Percentiles rank a stretch among this genome's conserved stretches.
These are phyloP conservation scores for Stratiolaelaps scimitus DNA, from an alignment of 1,140 invertebrate species.

Conservation along the genomic window DNA sequence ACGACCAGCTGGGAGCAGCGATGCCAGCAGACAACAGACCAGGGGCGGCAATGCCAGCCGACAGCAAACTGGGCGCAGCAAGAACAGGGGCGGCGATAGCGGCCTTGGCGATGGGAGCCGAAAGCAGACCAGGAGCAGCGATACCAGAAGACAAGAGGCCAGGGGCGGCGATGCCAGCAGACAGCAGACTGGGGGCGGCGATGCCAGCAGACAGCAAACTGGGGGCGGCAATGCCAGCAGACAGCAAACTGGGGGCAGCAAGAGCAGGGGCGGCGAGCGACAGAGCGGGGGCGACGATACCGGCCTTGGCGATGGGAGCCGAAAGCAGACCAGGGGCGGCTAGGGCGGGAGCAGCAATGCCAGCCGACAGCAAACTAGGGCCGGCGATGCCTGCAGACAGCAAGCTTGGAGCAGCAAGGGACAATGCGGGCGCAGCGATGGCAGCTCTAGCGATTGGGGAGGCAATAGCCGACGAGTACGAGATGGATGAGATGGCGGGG, in stretches of 20 bases:
- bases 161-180: slow-evolving; percentile 4
- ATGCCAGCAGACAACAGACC: background rate
- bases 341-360: slow-evolving; percentile 6
- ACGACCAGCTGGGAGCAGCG: background rate
- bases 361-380: no score
- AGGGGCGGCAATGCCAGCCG: background rate
- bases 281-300: background rate
- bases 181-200: background rate
- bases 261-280: background rate
- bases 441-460: background rate
- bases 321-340: no score
- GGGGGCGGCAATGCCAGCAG: background rate
- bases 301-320: background rate
- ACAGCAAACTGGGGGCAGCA: background rate
- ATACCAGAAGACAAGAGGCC: no score
- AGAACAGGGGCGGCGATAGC: background rate
- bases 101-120: background rate
- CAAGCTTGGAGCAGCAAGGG: background rate
- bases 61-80: background rate
- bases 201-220: background rate
- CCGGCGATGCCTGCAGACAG: no score
- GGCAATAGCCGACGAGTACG: background rate
- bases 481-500: no score
- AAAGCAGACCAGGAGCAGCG: no score
- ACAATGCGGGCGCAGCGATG: background rate